These are phyloP conservation scores for Conger conger DNA, from an alignment of 2,113 vertebrate species.

Conservation along the genomic window DNA sequence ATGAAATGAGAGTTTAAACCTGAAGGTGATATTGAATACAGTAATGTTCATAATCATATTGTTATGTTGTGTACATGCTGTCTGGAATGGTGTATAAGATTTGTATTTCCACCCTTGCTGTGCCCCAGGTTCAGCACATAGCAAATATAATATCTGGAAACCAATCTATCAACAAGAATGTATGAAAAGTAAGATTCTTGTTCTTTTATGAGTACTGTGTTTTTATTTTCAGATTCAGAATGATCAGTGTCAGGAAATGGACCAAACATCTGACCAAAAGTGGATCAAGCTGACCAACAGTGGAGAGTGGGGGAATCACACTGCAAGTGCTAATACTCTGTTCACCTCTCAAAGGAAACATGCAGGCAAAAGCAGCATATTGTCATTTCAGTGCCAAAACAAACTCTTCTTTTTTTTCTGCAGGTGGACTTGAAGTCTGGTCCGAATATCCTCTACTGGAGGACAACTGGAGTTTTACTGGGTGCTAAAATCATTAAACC, in stretches of 20 bases:
- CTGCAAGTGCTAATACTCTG: constrained; percentile 63
- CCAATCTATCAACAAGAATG: no score
- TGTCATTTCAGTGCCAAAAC: not conserved
- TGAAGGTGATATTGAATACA: not conserved
- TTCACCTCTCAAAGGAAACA: not conserved
- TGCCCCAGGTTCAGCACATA: no score
- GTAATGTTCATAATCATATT: not conserved
- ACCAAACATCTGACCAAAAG: constrained; percentile 77
- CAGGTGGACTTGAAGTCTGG: constrained; percentile 92
- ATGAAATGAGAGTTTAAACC: not conserved
- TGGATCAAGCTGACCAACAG: constrained; percentile 89
- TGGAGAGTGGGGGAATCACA: constrained; percentile 87
- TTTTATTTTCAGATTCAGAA: constrained; percentile 86
- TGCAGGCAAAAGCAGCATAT: not conserved
- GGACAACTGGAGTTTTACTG: constrained; percentile 89
- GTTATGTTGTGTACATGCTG: no score
- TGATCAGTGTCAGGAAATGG: constrained; percentile 96
- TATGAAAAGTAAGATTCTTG: not conserved
- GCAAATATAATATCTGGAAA: no score
- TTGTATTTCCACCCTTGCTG: no score
- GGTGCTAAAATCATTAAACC: constrained; percentile 87
- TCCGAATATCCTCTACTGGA: constrained; percentile 95
- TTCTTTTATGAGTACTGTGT: not conserved
- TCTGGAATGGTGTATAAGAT: no score
- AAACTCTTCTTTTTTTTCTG: constrained; percentile 29